phyloP scores from a whole-genome alignment of 1,140 invertebrate species.

The Aphis craccivora region DNA sequence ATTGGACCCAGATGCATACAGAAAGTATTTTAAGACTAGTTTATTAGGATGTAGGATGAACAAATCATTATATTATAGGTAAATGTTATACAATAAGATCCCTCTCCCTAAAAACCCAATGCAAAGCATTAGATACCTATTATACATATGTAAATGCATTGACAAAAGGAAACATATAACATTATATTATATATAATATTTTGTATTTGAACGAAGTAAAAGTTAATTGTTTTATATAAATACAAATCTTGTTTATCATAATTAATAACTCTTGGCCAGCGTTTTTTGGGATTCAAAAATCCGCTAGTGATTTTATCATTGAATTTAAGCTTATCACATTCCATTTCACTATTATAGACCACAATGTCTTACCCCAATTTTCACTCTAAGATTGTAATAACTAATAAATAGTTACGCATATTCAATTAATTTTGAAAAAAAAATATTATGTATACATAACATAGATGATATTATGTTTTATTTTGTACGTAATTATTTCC shows the following conservation, averaged over 20 bases:
- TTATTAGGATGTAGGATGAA: background rate
- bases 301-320: background rate
- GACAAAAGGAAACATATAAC: background rate
- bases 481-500: background rate
- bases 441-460: background rate
- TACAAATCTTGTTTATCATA: too few species aligned
- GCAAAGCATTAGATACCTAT: background rate
- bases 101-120: background rate
- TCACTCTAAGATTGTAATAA: background rate
- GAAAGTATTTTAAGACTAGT: background rate
- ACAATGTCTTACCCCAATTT: background rate
- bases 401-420: background rate
- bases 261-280: background rate
- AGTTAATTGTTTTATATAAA: too few species aligned
- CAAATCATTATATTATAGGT: background rate
- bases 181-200: background rate
- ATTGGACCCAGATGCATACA: too few species aligned
- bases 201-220: background rate
- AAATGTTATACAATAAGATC: background rate
- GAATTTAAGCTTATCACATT: background rate
- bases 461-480: background rate
- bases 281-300: background rate
- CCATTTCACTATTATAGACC: background rate
- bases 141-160: background rate
- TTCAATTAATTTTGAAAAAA: background rate